A percentile compares a stretch with the other conserved stretches of the same genome.
These are phyloP conservation scores for Adelphocoris suturalis DNA, from an alignment of 2,888 invertebrate genomes.

Conservation along the genomic window DNA sequence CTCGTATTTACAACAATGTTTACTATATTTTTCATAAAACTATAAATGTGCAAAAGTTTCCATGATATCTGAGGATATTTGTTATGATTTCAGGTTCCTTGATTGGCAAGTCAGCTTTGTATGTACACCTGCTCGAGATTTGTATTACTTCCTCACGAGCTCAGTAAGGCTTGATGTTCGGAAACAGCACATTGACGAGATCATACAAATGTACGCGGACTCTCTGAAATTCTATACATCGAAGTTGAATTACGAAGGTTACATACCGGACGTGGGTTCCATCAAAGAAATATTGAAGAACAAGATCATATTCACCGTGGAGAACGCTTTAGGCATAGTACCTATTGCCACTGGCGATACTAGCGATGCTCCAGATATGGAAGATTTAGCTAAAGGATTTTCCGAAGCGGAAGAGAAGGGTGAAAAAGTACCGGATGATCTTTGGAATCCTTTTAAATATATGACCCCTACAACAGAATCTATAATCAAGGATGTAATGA, in stretches of 20 bases:
- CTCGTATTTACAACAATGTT: no score
- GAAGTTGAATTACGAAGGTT: slow-evolving; percentile 36
- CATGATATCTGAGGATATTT: not conserved
- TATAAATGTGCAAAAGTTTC: no score
- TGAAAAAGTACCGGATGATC: not conserved
- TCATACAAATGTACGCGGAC: slow-evolving; percentile 68
- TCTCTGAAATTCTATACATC: slow-evolving; percentile 41
- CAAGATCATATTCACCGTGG: not conserved
- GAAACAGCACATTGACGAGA: slow-evolving; percentile 52
- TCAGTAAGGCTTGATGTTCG: slow-evolving; percentile 67
- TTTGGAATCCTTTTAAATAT: not conserved
- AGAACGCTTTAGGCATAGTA: not conserved
- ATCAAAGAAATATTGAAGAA: slow-evolving; percentile 4
- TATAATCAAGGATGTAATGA: not conserved
- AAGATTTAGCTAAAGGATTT: slow-evolving; percentile 14
- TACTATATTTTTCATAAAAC: no score
- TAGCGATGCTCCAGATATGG: slow-evolving; percentile 47
- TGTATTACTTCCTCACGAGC: slow-evolving; percentile 64
- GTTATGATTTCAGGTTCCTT: slow-evolving; percentile 67
- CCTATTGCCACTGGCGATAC: slow-evolving; percentile 39
- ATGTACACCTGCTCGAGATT: slow-evolving; percentile 57
- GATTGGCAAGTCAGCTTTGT: slow-evolving; percentile 70
- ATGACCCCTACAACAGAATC: not conserved
- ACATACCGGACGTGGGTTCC: slow-evolving; percentile 25
- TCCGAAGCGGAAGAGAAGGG: not conserved